Base-by-base conservation (phyloP, 2,797 vertebrate genomes). In the Chloroceryle amazona region DNA sequence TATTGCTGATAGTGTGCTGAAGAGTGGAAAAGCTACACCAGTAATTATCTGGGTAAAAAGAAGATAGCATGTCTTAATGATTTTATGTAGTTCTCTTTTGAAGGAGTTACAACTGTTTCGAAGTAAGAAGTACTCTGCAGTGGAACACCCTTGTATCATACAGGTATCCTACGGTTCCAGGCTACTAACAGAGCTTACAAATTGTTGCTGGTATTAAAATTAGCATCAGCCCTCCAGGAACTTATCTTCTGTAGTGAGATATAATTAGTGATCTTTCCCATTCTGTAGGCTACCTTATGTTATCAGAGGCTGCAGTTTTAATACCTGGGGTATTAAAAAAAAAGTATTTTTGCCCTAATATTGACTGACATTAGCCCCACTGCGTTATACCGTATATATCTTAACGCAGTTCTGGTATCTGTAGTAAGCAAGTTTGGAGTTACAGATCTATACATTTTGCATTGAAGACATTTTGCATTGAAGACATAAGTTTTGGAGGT, bases 281-380 rank as follows among this genome's bases (percentile, higher is more conserved):
- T 92, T 62, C 54, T 74, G 4, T 47, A 6, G 16, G 13, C 44
- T 90, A 23, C 26, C 25, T 54, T 79, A 14, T 42, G 9, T 65
- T 57, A 19, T 35, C 9, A 20, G 49, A 61, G n/a, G 15, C 35
- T 62, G 41, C 37, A 35, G 20, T 71, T 89, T 39, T 68, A 82
- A 58, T 5, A 9, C 3, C 13, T 63, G 28, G n/a, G 11, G 18
- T 76, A 29, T 55, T 42, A 67, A 51, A 29, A 55, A 62, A 67
- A 28, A 46, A 28, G 21, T n/a, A 37, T 1, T 1, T 2, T 0
- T 78, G 44, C 4, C 2, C 7, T 44, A 0, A 0, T 26, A 8
- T 2, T 47, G 49, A 70, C 21, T 35, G 41, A 33, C 15, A 20
- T 54, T 31, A 52, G 42, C 29, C 63, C 17, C 2, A 5, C 57